Evolutionary conservation across 1,140 invertebrate genomes (phyloP), one percentile per base, ranked within the genome.

Genomic region (Spodoptera litura): DNA sequence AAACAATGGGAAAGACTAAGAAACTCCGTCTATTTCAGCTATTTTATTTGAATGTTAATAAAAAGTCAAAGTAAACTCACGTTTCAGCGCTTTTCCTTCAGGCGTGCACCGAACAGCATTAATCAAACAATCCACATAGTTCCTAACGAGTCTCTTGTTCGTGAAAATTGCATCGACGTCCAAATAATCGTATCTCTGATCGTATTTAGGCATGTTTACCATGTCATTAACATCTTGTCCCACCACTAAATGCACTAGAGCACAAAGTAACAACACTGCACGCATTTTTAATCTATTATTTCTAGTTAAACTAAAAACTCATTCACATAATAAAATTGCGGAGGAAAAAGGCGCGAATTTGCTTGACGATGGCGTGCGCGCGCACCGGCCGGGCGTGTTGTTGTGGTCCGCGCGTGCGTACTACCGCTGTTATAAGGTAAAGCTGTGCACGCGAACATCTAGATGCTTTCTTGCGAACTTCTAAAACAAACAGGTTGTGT

Each of bases 81-180:
- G 91, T 94, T 95, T 96, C 52, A 96, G 85, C 49, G 94, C 95
- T 83, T 95, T 95, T 71, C 95, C 95, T 87, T 96, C 95, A 13
- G 95, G 95, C 15, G 95, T 94, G 78, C 95, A 96, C 27, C 95
- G 93, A 53, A 94, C 94, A 71, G 93, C 89, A 78, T 90, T 94
- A 61, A 96, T 92, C 20, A 96, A 87, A 87, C 95, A 96, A 66
- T 95, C 95, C 83, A 95, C 95, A 88, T 96, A 96, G 85, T 96
- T 95, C 49, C 92, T 95, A 56, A 96, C 93, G 13, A 96, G 88
- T 84, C 95, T 89, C 83, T 95, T 95, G 85, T 92, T 96, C 49
- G 91, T 92, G 81, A 96, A 92, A 62, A 96, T 90, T 44, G 93
- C 92, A 64, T 96, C 95, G 12, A 96, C 89, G 84, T 96, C 95